Evolutionary conservation across 2,113 vertebrate species (phyloP), one percentile per base, ranked within the genome.

Genomic region (Platichthys stellatus): DNA sequence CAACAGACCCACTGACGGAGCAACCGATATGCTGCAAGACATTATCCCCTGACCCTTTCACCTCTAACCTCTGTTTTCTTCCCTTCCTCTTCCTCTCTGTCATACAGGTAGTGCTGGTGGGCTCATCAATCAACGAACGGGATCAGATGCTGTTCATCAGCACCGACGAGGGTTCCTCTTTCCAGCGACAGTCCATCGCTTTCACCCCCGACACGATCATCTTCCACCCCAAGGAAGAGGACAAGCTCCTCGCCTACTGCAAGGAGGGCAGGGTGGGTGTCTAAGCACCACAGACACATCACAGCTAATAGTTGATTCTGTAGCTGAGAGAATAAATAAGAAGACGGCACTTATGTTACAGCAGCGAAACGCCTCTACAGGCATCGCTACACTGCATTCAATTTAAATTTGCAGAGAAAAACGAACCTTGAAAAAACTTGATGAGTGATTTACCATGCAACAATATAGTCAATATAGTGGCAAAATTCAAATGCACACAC

Each of bases 91-190:
- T 35, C 1, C 60, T 28, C 15, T 24, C 38, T 45, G 20, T 92
- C 59, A 92, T 91, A 23, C 87, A 99, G 98, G 96, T 99, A 23
- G 95, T 99, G 88, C 95, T 99, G 28, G 96, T 98, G 59, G 97
- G 98, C 68, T 97, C 96, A 1, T 96, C 96, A 1, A 95, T 97
- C 69, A 95, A 96, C 0, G 97, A 97, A 69, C 93, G 94, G 10
- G 97, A 97, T 73, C 97, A 98, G 93, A 97, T 94, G 89, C 92
- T 99, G 69, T 98, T 98, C 69, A 95, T 98, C 88, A 99, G 97
- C 86, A 95, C 81, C 0, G 98, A 99, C 1, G 98, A 99, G 86
- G 98, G 97, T 1, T 92, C 96, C 35, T 97, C 95, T 40, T 99
- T 99, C 93, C 97, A 97, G 92, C 95, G 95, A 15, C 96, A 97